phyloP scores from a whole-genome alignment of 2,888 invertebrate species.

The Conops quadrifasciatus region DNA sequence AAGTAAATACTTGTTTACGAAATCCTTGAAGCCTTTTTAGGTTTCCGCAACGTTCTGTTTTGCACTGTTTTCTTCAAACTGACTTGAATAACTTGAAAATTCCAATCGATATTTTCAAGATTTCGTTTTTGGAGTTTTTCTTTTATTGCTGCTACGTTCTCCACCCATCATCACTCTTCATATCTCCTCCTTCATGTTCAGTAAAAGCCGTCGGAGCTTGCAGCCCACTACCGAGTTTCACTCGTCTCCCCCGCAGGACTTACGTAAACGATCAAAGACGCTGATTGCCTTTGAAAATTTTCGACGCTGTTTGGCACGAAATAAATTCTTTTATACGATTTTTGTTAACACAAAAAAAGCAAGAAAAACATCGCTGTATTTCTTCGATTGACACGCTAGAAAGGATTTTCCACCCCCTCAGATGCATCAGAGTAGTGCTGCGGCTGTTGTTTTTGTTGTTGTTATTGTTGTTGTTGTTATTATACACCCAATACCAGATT shows the following conservation, averaged over 20 bases:
- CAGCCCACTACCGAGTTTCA: background rate
- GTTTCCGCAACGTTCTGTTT: conserved; percentile 1
- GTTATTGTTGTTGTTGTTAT: background rate
- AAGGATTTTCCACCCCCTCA: background rate
- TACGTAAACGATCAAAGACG: conserved; percentile 34
- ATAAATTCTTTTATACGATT: conserved; percentile 29
- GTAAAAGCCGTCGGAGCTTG: background rate
- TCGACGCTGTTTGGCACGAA: conserved; percentile 32
- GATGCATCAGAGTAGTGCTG: background rate
- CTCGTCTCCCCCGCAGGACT: background rate
- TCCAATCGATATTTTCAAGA: conserved; percentile 13
- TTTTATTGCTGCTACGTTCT: conserved; percentile 15
- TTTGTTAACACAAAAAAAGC: background rate
- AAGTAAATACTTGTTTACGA: conserved; percentile 27
- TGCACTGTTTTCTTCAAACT: background rate
- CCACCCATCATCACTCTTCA: background rate
- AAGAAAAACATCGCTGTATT: conserved; percentile 11
- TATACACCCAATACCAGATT: background rate
- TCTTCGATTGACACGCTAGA: conserved; percentile 1
- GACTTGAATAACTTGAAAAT: conserved; percentile 16
- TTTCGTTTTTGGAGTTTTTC: conserved; percentile 6
- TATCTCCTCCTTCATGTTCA: background rate
- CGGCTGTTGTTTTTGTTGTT: background rate
- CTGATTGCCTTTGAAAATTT: conserved; percentile 35
- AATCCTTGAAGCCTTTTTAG: conserved; percentile 22